These are phyloP conservation scores for Varanus komodoensis DNA, from an alignment of 2,113 vertebrate genomes.

Conservation along the genomic window DNA sequence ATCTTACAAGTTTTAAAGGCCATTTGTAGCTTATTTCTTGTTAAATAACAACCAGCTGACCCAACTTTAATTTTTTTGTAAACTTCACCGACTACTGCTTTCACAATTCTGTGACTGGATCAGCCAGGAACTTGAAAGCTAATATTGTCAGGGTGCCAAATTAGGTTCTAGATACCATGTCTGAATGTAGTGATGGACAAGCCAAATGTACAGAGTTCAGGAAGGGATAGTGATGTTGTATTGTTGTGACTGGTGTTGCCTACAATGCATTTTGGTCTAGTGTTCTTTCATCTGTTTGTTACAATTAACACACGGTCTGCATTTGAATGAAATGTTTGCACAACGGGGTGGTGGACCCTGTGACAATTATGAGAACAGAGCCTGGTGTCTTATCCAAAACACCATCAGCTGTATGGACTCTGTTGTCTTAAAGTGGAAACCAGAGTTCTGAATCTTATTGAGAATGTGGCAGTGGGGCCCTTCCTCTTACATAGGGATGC, in stretches of 20 bases:
- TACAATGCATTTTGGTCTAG: not conserved
- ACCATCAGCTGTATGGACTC: not conserved
- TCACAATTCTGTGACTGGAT: not conserved
- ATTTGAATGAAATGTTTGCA: not conserved
- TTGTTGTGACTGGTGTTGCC: not conserved
- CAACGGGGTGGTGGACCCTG: not conserved
- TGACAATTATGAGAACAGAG: not conserved
- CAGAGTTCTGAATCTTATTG: not conserved
- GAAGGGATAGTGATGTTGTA: not conserved
- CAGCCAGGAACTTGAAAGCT: not conserved
- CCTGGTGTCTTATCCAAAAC: not conserved
- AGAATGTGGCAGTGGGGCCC: not conserved
- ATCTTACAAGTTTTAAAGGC: not conserved
- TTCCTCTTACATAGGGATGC: not conserved
- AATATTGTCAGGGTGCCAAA: not conserved
- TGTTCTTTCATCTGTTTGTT: not conserved
- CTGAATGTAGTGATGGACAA: not conserved
- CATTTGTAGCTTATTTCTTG: not conserved
- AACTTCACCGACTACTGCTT: not conserved
- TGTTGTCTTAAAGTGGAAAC: not conserved
- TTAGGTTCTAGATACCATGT: not conserved
- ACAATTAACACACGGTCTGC: not conserved
- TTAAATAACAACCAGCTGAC: not conserved
- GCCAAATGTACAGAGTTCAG: not conserved
- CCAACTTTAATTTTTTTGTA: not conserved